Percentiles rank a stretch among this genome's conserved stretches.
Conservation (phyloP, 2,888 invertebrate species). For the Synergus laeviventris region DNA sequence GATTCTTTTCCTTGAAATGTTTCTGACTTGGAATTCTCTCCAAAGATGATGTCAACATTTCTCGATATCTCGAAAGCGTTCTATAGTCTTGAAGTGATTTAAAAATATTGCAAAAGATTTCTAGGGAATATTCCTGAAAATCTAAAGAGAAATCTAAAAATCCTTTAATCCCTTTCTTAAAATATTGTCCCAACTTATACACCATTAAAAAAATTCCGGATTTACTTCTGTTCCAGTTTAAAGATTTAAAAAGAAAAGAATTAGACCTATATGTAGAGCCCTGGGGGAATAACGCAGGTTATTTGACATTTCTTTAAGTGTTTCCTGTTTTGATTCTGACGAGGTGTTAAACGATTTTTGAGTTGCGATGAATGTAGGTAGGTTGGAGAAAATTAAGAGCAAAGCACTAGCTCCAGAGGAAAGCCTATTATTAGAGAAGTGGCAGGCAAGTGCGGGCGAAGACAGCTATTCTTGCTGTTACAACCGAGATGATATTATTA, state of each 20-base stretch:
- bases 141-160: no score
- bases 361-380: not conserved
- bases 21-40: not conserved
- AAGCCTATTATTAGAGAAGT: slow-evolving; percentile 30
- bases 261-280: not conserved
- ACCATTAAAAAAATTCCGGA: not conserved
- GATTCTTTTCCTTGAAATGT: not conserved
- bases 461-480: slow-evolving; percentile 5
- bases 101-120: no score
- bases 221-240: not conserved
- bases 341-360: slow-evolving; percentile 19
- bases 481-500: slow-evolving; percentile 34
- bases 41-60: not conserved
- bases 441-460: slow-evolving; percentile 17
- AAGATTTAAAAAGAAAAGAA: not conserved
- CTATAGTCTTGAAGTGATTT: no score
- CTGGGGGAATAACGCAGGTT: not conserved
- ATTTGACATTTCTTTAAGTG: not conserved
- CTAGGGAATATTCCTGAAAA: no score
- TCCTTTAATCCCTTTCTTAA: no score
- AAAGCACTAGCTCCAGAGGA: not conserved
- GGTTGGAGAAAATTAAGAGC: slow-evolving; percentile 7
- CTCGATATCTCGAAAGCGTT: no score
- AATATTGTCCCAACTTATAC: no score
- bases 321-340: not conserved